A percentile compares a stretch with the other conserved stretches of the same genome.
Evolutionary conservation across 2,888 invertebrate genomes (phyloP).

Genomic region (Mythimna pallens): DNA sequence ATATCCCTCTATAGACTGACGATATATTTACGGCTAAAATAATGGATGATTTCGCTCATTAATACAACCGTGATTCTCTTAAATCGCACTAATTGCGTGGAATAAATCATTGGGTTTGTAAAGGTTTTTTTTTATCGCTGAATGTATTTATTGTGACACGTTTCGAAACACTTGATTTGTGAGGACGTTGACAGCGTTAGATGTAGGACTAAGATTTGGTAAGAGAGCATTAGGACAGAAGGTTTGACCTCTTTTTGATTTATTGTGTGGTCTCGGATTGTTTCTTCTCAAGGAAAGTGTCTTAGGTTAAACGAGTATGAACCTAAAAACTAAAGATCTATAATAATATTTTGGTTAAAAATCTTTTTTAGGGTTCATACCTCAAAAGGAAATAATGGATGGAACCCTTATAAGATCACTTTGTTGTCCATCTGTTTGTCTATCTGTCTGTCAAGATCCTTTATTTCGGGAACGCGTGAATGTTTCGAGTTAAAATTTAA

Average conservation of each 20-base stretch:
- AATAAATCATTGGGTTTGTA: constrained; percentile 69
- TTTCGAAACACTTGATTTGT: constrained; percentile 66
- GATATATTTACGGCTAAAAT: constrained; percentile 79
- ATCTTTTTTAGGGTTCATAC: no score
- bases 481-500: no score
- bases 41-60: constrained; percentile 77
- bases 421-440: no score
- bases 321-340: neutral
- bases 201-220: constrained; percentile 19
- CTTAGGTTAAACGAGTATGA: no score
- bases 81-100: constrained; percentile 82
- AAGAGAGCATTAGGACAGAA: constrained; percentile 20
- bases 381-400: no score
- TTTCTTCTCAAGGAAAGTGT: neutral
- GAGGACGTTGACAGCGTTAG: constrained; percentile 54
- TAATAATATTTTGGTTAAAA: neutral
- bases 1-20: constrained; percentile 61
- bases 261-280: constrained; percentile 11
- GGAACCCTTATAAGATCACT: no score
- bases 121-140: constrained; percentile 62
- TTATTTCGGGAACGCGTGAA: no score
- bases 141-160: constrained; percentile 66
- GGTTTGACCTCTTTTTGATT: neutral
- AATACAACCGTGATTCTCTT: constrained; percentile 81
- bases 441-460: no score